Conservation (phyloP, 1,140 invertebrate genomes). For the Leptinotarsa lineolata region DNA sequence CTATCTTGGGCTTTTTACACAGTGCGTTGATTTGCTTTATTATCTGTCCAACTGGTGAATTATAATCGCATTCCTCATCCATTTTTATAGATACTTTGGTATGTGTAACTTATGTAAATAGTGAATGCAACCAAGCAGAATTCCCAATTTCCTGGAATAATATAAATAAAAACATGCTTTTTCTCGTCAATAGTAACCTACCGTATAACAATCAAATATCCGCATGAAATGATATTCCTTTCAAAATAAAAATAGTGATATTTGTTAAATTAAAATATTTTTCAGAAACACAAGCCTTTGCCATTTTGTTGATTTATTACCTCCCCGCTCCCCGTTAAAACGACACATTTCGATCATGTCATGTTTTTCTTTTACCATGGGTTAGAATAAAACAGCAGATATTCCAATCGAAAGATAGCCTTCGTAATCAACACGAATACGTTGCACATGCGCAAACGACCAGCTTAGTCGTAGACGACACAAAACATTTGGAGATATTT, state of each 20-base stretch:
- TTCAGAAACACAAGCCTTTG: background rate
- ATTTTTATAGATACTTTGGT: conserved; percentile 22
- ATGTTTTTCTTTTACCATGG: background rate
- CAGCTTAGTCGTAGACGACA: background rate
- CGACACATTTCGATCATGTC: too few relatives aligned
- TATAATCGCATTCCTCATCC: conserved; percentile 36
- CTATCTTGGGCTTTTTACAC: conserved; percentile 47
- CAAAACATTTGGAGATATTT: background rate
- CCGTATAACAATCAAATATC: too few relatives aligned
- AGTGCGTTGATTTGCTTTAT: conserved; percentile 42
- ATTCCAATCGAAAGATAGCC: background rate
- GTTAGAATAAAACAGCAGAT: background rate
- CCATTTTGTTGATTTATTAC: background rate
- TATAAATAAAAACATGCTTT: too few relatives aligned
- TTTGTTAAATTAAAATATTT: background rate
- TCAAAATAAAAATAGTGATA: background rate
- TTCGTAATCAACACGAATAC: background rate
- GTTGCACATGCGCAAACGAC: background rate
- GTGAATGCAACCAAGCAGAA: background rate
- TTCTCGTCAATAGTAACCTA: too few relatives aligned
- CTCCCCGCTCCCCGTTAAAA: background rate
- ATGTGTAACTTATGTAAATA: background rate
- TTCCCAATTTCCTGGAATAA: too few relatives aligned
- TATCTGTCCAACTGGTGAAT: conserved; percentile 33
- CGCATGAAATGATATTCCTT: too few relatives aligned